These are phyloP conservation scores for Platanista minor DNA, from an alignment of 2,113 vertebrate species.

Conservation along the genomic window DNA sequence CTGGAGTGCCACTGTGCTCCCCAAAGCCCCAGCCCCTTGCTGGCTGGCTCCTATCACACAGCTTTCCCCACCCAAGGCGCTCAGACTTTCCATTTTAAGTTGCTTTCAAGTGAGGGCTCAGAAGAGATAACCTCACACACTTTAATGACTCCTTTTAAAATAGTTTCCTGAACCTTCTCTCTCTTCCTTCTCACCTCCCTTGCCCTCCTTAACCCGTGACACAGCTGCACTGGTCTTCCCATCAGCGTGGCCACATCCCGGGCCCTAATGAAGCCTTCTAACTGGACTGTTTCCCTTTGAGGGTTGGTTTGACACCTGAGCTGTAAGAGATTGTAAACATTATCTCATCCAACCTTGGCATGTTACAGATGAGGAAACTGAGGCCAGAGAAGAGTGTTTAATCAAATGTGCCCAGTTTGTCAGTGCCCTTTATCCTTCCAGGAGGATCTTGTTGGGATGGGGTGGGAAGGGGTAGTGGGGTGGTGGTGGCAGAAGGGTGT, in stretches of 20 bases:
- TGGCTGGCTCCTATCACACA: not conserved
- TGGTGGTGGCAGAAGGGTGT: not conserved
- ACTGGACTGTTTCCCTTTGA: not conserved
- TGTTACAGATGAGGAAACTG: not conserved
- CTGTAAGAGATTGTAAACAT: not conserved
- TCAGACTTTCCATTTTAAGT: not conserved
- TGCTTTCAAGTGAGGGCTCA: not conserved
- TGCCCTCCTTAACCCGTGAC: accelerated
- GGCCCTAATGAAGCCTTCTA: not conserved
- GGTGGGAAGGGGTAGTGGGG: not conserved
- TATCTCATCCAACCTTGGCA: not conserved
- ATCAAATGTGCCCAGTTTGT: accelerated
- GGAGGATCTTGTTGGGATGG: not conserved
- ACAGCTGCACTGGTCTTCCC: not conserved
- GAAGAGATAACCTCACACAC: not conserved
- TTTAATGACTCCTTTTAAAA: not conserved
- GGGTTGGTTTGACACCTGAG: not conserved
- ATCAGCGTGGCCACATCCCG: accelerated
- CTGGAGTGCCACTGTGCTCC: not conserved
- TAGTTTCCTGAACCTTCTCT: not conserved
- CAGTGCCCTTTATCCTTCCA: not conserved
- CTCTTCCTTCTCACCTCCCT: not conserved
- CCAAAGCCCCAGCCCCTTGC: not conserved
- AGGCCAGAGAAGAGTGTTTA: not conserved
- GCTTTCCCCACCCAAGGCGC: not conserved